A percentile compares a stretch with the other conserved stretches of the same genome.
phyloP scores from a whole-genome alignment of 2,888 invertebrate species.

The Meteorus colon region DNA sequence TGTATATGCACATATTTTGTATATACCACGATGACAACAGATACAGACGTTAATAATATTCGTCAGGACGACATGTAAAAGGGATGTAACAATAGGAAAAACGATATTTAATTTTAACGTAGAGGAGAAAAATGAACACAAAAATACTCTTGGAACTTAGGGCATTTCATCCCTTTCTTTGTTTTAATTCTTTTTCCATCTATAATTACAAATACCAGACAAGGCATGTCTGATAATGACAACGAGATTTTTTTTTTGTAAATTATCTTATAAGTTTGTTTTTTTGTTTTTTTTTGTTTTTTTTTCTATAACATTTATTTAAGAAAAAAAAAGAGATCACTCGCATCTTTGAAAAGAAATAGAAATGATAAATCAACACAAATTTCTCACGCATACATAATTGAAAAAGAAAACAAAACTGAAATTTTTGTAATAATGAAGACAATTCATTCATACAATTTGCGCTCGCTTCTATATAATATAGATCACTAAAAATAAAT shows the following conservation, averaged over 20 bases:
- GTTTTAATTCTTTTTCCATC: conserved; percentile 57
- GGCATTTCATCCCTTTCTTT: conserved; percentile 56
- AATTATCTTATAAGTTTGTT: not conserved
- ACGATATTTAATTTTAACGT: not conserved
- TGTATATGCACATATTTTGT: not conserved
- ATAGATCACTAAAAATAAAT: conserved; percentile 8
- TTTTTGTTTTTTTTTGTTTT: conserved; percentile 54
- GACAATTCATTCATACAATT: not conserved
- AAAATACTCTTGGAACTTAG: conserved; percentile 57
- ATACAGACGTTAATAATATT: not conserved
- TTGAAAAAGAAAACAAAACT: conserved; percentile 38
- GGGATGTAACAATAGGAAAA: not conserved
- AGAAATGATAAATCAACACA: conserved; percentile 40
- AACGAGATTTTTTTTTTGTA: conserved; percentile 64
- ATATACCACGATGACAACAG: not conserved
- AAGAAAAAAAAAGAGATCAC: conserved; percentile 47
- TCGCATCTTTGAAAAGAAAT: conserved; percentile 43
- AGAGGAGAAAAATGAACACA: not conserved
- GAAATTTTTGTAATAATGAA: not conserved
- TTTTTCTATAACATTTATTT: conserved; percentile 59
- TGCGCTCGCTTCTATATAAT: not conserved
- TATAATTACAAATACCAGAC: conserved; percentile 64
- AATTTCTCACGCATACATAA: conserved; percentile 42
- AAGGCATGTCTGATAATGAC: conserved; percentile 61
- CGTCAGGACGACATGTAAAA: not conserved